Conservation (phyloP, 2,888 invertebrate genomes). For the Cephus pygmeus region DNA sequence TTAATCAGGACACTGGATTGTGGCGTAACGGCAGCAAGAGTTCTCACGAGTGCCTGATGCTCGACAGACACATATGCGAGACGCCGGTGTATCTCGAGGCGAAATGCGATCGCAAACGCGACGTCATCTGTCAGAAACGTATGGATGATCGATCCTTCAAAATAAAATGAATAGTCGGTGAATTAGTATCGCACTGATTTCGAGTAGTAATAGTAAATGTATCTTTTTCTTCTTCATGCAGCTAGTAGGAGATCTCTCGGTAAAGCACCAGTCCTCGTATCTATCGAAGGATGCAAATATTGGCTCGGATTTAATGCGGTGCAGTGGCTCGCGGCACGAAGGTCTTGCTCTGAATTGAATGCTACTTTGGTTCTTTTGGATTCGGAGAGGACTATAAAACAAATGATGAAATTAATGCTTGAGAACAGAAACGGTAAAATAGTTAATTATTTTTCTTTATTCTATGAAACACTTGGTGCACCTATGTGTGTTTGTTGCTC, state of each 20-base stretch:
- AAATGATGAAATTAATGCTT: constrained; percentile 33
- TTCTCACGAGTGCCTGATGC: constrained; percentile 32
- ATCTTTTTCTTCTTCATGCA: not conserved
- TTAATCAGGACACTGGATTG: constrained; percentile 27
- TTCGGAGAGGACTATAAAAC: constrained; percentile 29
- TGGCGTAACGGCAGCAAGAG: constrained; percentile 25
- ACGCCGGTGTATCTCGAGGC: constrained; percentile 32
- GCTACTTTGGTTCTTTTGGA: constrained; percentile 32
- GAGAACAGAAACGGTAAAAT: constrained; percentile 30
- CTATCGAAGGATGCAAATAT: constrained; percentile 29
- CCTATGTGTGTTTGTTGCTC: not conserved
- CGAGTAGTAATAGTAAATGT: not conserved
- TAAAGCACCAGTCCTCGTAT: constrained; percentile 19
- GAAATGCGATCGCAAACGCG: constrained; percentile 34
- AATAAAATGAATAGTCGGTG: not conserved
- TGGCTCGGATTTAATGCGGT: constrained; percentile 29
- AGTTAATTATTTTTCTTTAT: not conserved
- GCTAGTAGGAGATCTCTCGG: constrained; percentile 19
- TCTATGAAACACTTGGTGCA: not conserved
- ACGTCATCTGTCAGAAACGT: constrained; percentile 42
- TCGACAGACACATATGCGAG: constrained; percentile 40
- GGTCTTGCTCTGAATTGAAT: constrained; percentile 28
- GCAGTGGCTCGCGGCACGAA: constrained; percentile 30
- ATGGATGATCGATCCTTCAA: constrained; percentile 9
- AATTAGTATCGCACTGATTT: not conserved